Evolutionary conservation across 2,888 invertebrate genomes (phyloP).

Genomic region (Stenolophus ochropezus): DNA sequence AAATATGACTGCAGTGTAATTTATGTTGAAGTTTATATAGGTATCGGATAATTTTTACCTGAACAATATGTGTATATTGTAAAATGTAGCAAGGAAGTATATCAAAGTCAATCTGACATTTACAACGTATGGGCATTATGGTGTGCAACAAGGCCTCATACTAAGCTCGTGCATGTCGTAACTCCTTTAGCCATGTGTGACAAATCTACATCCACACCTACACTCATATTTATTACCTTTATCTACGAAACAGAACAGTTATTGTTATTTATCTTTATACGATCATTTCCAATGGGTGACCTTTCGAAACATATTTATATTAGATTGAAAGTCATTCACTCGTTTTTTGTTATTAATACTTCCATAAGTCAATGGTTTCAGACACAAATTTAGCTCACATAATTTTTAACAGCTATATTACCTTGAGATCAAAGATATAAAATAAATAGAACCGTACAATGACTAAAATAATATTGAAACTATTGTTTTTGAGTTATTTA

Average conservation of each 20-base stretch:
- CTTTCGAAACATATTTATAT: background rate
- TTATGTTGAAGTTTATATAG: background rate
- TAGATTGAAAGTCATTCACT: background rate
- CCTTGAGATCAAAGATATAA: too few species aligned
- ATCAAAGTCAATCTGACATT: background rate
- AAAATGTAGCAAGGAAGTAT: background rate
- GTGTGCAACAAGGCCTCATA: background rate
- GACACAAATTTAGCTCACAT: too few species aligned
- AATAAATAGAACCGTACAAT: too few species aligned
- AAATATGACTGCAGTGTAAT: background rate
- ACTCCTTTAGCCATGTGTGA: background rate
- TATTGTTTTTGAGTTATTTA: too few species aligned
- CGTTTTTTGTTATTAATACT: too few species aligned
- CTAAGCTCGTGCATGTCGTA: background rate
- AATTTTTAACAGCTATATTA: too few species aligned
- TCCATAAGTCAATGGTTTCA: too few species aligned
- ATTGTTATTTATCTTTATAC: constrained; percentile 1
- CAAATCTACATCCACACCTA: constrained; percentile 16
- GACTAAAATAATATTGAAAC: too few species aligned
- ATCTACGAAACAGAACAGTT: background rate
- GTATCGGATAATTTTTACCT: background rate
- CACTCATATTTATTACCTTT: constrained; percentile 15
- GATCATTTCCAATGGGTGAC: background rate
- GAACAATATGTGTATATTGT: background rate
- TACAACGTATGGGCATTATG: background rate